Base-by-base conservation (phyloP, 2,113 vertebrate species). In the Sturnira hondurensis region DNA sequence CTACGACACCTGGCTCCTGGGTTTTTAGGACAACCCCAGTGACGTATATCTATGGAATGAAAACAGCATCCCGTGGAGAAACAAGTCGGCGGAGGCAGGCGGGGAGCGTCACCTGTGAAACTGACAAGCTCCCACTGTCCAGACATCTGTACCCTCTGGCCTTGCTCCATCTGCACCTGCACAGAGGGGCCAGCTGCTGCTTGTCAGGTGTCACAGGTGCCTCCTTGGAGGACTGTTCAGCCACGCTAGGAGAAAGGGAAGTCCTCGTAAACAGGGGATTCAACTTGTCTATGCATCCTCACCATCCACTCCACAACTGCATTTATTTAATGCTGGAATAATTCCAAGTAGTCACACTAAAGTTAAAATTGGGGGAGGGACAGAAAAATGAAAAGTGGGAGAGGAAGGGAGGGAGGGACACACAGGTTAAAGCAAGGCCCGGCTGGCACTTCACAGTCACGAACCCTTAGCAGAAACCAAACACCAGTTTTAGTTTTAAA, bases 11-110 rank as follows among this genome's bases (percentile, higher is more conserved):
- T 86, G 90, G 94, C 76, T 78, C 71, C 85, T 82, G 31, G 73
- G 88, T 70, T 56, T 61, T 10, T 20, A 78, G 65, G 73, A 70
- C 86, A 91, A 52, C 6, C 26, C 26, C 5, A 5, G 86, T 0
- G 20, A 50, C 86, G 58, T 14, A 26, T 67, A 47, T 88, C 81
- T 77, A 14, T 22, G 13, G 58, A 38, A 90, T 63, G 88, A 77
- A 92, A 92, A 63, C 67, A 90, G 4, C 26, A 45, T 38, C 71
- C 91, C n/a, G n/a, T 17, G 43, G 86, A 96, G 93, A 80, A 92
- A 82, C 74, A 63, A 81, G 77, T 36, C 82, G 6, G 81, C 71
- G 13, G 28, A 76, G 65, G 41, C 73, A 67, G 68, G 41, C 4
- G 2, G n/a, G 11, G 78, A 17, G 20, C 12, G 33, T 17, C 28